Conservation (phyloP, 2,888 invertebrate genomes). For the Pristionchus mayeri region DNA sequence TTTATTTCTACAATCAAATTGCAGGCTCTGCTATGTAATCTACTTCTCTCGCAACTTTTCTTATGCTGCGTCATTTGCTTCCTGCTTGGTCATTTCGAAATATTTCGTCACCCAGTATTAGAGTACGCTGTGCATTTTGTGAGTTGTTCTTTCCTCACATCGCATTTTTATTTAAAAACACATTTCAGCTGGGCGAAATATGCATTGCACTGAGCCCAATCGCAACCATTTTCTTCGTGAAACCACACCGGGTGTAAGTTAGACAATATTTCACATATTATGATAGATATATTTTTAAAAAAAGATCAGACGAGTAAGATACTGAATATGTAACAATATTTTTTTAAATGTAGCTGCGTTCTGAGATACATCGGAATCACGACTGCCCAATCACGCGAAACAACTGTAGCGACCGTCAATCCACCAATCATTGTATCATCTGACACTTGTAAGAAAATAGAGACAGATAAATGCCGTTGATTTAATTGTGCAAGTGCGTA, state of each 20-base stretch:
- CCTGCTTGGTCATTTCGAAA: neutral
- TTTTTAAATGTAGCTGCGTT: neutral
- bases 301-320: too few relatives aligned
- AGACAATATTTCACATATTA: neutral
- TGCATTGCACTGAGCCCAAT: slow-evolving; percentile 11
- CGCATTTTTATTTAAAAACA: neutral
- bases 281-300: too few relatives aligned
- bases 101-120: neutral
- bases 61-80: neutral
- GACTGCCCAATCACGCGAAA: neutral
- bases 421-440: neutral
- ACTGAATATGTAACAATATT: too few relatives aligned
- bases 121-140: slow-evolving; percentile 11
- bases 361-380: neutral
- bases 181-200: neutral
- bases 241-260: slow-evolving; percentile 5
- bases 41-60: neutral
- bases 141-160: neutral
- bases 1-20: neutral
- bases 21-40: slow-evolving; percentile 16
- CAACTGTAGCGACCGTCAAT: neutral
- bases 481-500: too few relatives aligned
- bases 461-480: too few relatives aligned
- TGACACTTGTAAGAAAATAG: neutral
- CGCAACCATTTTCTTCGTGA: neutral